Conservation (phyloP, 2,797 vertebrate genomes). For the Lycodopsis pacificus region DNA sequence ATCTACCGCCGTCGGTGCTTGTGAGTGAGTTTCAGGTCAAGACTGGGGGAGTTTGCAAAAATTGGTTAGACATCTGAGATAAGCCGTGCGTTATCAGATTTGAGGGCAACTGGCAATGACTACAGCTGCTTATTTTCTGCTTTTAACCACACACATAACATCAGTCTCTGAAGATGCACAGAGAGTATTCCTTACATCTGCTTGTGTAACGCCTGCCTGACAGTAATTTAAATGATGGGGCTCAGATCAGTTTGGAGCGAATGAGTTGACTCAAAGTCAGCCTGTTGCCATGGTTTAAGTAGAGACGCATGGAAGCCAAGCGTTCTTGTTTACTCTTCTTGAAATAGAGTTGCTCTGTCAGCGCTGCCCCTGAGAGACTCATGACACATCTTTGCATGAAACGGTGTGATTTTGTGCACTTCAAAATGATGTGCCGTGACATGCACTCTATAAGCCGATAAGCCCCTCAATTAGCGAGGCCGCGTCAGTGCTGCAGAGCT, state of each 20-base stretch:
- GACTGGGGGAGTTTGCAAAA: slow-evolving; percentile 52
- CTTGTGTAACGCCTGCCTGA: neutral
- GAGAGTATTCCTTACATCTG: neutral
- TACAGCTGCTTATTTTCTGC: slow-evolving; percentile 3
- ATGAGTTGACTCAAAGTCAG: slow-evolving; percentile 31
- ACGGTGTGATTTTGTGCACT: slow-evolving; percentile 59
- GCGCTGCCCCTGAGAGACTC: slow-evolving; percentile 49
- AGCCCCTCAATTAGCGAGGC: slow-evolving; percentile 48
- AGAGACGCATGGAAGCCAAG: slow-evolving; percentile 20
- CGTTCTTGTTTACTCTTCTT: slow-evolving; percentile 37
- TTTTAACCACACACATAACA: slow-evolving; percentile 28
- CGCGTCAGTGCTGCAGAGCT: slow-evolving; percentile 9
- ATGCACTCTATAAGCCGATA: slow-evolving; percentile 40
- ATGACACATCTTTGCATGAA: slow-evolving; percentile 55
- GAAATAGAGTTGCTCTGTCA: slow-evolving; percentile 65
- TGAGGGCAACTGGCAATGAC: slow-evolving; percentile 17
- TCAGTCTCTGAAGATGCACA: neutral
- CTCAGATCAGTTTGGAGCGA: slow-evolving; percentile 14
- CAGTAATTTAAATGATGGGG: neutral
- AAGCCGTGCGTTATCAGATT: slow-evolving; percentile 55
- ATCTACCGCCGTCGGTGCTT: slow-evolving; percentile 16
- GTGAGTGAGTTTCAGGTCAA: slow-evolving; percentile 64
- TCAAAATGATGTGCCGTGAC: slow-evolving; percentile 51
- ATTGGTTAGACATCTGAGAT: slow-evolving; percentile 42
- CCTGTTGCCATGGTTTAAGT: slow-evolving; percentile 59